A percentile compares a stretch with the other conserved stretches of the same genome.
These are phyloP conservation scores for Atherix ibis DNA, from an alignment of 2,888 invertebrate species.

Conservation along the genomic window DNA sequence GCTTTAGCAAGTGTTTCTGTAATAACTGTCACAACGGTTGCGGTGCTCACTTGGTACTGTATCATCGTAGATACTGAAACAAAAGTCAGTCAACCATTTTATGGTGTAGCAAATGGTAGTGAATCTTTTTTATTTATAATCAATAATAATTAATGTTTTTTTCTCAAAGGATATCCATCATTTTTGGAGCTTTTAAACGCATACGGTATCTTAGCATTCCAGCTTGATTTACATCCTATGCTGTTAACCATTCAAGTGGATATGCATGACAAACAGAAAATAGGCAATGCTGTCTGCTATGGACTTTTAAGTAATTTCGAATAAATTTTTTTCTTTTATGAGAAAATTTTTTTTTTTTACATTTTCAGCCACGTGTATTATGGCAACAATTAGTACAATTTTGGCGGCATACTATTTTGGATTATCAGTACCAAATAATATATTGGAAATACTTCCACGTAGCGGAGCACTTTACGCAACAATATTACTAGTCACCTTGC, in stretches of 20 bases:
- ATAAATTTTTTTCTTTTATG: constrained; percentile 1
- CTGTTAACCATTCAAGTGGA: constrained; percentile 83
- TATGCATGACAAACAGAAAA: constrained; percentile 62
- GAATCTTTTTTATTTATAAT: neutral
- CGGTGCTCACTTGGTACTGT: constrained; percentile 48
- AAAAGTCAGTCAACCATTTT: constrained; percentile 27
- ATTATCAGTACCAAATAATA: constrained; percentile 42
- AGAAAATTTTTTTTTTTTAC: constrained; percentile 6
- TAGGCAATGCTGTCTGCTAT: constrained; percentile 52
- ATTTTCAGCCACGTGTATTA: constrained; percentile 37
- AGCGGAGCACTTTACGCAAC: constrained; percentile 47
- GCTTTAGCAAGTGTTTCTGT: constrained; percentile 49
- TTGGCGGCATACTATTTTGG: constrained; percentile 52
- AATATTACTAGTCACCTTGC: constrained; percentile 57
- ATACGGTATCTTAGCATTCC: constrained; percentile 52
- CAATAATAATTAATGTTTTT: constrained; percentile 15
- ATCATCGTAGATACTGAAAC: constrained; percentile 31
- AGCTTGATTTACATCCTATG: constrained; percentile 70
- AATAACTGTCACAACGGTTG: constrained; percentile 44
- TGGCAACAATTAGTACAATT: constrained; percentile 48
- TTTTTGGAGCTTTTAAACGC: constrained; percentile 40
- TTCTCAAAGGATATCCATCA: constrained; percentile 28
- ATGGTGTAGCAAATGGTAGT: constrained; percentile 20
- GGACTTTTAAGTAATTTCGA: constrained; percentile 52
- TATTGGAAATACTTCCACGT: constrained; percentile 49